Conservation (phyloP, 2,888 invertebrate genomes). For the Xylota segnis region DNA sequence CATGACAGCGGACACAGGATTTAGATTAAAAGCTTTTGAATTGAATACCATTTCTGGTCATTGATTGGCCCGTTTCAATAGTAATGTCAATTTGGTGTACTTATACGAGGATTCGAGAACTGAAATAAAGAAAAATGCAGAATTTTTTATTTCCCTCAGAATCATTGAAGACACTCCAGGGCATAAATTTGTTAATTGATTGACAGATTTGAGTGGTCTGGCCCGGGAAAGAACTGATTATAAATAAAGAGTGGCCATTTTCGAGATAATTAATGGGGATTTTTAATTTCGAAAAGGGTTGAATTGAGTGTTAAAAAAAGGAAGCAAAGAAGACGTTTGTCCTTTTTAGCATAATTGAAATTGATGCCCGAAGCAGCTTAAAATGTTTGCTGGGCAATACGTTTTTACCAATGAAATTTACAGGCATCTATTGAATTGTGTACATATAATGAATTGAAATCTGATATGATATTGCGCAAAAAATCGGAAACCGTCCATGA, state of each 20-base stretch:
- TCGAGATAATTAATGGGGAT: constrained; percentile 55
- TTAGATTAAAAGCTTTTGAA: constrained; percentile 74
- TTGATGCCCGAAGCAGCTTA: constrained; percentile 54
- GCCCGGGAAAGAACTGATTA: constrained; percentile 38
- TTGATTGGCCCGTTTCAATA: constrained; percentile 15
- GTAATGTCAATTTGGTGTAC: constrained; percentile 35
- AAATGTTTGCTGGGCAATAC: constrained; percentile 11
- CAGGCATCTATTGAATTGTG: background rate
- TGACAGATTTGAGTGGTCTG: constrained; percentile 62
- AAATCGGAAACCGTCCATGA: too few relatives aligned
- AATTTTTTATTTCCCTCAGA: background rate
- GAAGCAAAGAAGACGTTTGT: constrained; percentile 18
- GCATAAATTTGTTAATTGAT: constrained; percentile 66
- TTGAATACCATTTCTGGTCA: constrained; percentile 44
- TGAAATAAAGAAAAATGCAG: background rate
- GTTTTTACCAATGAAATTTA: background rate
- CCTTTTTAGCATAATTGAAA: constrained; percentile 61
- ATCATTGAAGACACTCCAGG: constrained; percentile 35
- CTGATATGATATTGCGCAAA: background rate
- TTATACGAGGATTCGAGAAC: constrained; percentile 16
- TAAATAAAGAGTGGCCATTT: constrained; percentile 38
- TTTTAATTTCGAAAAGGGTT: constrained; percentile 60
- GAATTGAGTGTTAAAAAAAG: background rate
- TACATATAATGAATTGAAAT: background rate
- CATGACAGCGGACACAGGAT: constrained; percentile 72